These are phyloP conservation scores for Vanessa tameamea DNA, from an alignment of 1,140 invertebrate genomes.

Conservation along the genomic window DNA sequence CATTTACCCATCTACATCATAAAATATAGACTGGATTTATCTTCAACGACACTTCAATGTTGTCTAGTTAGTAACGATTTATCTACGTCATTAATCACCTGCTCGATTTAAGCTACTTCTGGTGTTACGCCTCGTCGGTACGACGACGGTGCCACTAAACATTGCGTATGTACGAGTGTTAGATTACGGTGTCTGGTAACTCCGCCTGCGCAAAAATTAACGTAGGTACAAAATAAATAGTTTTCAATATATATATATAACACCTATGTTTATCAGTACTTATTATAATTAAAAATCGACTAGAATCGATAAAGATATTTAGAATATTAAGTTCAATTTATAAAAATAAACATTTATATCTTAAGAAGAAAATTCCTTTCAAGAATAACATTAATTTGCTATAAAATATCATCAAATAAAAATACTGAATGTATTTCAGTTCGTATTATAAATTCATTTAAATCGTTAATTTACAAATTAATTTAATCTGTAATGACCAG, in stretches of 20 bases:
- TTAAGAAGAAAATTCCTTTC: too few species aligned
- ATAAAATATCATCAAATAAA: too few species aligned
- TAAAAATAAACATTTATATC: too few species aligned
- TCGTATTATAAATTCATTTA: too few species aligned
- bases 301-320: too few species aligned
- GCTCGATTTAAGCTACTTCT: conserved; percentile 34
- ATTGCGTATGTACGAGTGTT: conserved; percentile 1
- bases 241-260: not conserved
- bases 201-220: not conserved
- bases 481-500: too few species aligned
- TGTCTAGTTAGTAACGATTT: conserved; percentile 16
- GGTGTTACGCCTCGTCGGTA: conserved; percentile 35
- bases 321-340: too few species aligned
- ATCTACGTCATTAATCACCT: conserved; percentile 33
- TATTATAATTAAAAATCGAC: too few species aligned
- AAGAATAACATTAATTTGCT: too few species aligned
- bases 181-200: not conserved
- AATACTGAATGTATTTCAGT: too few species aligned
- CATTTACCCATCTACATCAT: conserved; percentile 5
- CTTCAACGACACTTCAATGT: conserved; percentile 24
- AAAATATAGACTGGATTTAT: conserved; percentile 13
- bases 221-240: not conserved
- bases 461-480: too few species aligned
- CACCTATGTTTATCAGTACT: too few species aligned
- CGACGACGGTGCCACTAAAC: not conserved